These are phyloP conservation scores for Camelus dromedarius DNA, from an alignment of 2,113 vertebrate species.

Conservation along the genomic window DNA sequence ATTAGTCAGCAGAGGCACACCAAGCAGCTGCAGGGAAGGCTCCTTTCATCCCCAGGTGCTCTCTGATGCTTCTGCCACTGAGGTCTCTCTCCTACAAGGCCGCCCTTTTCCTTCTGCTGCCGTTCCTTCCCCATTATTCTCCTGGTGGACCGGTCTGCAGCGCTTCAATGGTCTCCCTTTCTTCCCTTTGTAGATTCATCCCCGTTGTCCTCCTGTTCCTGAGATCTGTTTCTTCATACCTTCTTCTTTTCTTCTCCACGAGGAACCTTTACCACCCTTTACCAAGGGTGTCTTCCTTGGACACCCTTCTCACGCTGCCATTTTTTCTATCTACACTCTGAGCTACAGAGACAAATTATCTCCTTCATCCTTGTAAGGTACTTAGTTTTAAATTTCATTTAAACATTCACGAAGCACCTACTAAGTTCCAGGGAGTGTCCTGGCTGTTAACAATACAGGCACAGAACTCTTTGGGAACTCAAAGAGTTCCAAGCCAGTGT, in stretches of 20 bases:
- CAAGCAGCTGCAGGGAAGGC: background rate
- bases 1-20: background rate
- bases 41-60: background rate
- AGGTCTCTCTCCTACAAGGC: background rate
- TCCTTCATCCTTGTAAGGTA: background rate
- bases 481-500: background rate
- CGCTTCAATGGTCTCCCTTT: background rate
- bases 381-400: background rate
- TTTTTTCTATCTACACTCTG: background rate
- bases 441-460: background rate
- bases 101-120: background rate
- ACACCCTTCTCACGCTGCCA: background rate
- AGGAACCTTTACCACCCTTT: background rate
- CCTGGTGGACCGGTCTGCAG: fast-evolving
- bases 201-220: background rate
- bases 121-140: background rate
- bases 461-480: background rate
- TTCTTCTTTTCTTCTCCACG: background rate
- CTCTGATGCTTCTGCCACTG: background rate
- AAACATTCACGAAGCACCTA: background rate
- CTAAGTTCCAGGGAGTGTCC: background rate
- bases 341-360: background rate
- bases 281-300: background rate
- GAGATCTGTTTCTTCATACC: background rate
- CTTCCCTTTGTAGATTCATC: background rate